Evolutionary conservation across 2,113 vertebrate genomes (phyloP).

Genomic region (Neolamprologus caudopunctatus): DNA sequence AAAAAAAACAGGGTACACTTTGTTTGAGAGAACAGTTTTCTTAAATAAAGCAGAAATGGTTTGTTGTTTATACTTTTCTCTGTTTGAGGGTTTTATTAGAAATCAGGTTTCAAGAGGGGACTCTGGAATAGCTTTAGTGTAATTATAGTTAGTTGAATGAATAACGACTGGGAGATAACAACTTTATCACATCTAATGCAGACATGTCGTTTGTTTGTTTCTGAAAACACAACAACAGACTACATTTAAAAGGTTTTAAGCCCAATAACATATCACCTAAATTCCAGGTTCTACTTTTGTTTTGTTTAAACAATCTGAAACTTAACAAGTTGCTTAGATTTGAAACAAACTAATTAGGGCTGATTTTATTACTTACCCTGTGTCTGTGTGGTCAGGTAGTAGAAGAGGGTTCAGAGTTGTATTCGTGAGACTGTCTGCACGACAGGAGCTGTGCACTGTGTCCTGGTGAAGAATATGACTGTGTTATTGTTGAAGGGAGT

Average conservation of each 20-base stretch:
- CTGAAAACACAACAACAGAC: background rate
- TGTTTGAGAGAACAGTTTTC: background rate
- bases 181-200: conserved; percentile 2
- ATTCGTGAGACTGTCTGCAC: conserved; percentile 72
- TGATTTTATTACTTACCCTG: conserved; percentile 20
- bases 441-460: conserved; percentile 43
- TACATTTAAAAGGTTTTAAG: background rate
- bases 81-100: background rate
- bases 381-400: background rate
- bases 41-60: background rate
- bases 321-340: background rate
- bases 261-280: background rate
- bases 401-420: background rate
- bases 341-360: background rate
- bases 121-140: background rate
- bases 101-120: background rate
- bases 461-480: conserved; percentile 24
- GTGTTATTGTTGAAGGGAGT: conserved; percentile 2
- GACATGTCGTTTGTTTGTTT: background rate
- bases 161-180: background rate
- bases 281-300: background rate
- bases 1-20: background rate
- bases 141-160: background rate
- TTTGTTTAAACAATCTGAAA: background rate
- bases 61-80: background rate